Evolutionary conservation across 2,113 vertebrate species (phyloP), one percentile per base, ranked within the genome.

Genomic region (Phyllostomus hastatus): DNA sequence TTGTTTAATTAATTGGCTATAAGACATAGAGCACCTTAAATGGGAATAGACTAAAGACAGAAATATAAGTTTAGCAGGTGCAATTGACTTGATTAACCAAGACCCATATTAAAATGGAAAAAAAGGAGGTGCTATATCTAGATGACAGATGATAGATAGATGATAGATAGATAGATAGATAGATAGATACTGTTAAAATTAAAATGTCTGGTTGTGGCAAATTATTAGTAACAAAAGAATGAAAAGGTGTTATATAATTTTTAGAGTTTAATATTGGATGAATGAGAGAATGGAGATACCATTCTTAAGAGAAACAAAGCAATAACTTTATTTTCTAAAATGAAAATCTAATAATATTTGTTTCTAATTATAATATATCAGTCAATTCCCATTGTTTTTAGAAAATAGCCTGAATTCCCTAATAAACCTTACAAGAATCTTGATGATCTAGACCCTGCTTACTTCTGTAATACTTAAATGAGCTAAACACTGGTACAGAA

Each of bases 151-250:
- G 10, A n/a, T 64, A 10, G 46, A 88, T 50, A 8, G 72, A 46
- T 26, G 10, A 61, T 43, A 64, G 1, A 43, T 31, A 35, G 11
- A 59, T 41, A 41, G 38, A 41, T 41, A 41, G 38, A 41, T 5
- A 79, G 7, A 41, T 6, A 31, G 35, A 89, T 57, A 20, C 48
- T 70, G 50, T 15, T 90, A 4, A 94, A 83, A 89, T 82, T 95
- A 95, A 88, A 38, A 85, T 86, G 7, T 41, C 41, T 94, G 6
- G 1, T 84, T 84, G 82, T 41, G 31, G 26, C 5, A 96, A 85
- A 91, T 67, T 90, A 73, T 91, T 97, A 94, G n/a, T 12, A 90
- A 80, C 73, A 61, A 88, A 78, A 84, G n/a, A 59, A 50, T 31
- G 1, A 15, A 31, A 33, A 82, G 1, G 4, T 61, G 1, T 90